Base-by-base conservation (phyloP, 2,888 invertebrate genomes). In the Drosophila fulvimacula region DNA sequence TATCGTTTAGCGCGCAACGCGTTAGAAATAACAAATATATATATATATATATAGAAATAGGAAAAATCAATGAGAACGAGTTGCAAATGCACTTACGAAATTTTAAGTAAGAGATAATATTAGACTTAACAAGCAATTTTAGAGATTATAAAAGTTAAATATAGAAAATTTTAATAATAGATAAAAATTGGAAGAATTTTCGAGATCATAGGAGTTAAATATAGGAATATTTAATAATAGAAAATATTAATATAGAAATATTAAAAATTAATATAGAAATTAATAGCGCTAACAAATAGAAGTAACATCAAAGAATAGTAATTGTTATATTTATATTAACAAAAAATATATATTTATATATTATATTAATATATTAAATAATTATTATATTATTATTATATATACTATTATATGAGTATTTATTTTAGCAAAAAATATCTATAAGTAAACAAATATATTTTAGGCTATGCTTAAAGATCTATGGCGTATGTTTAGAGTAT, bases 1-100 rank as follows among this genome's bases (percentile, higher is more conserved):
- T 63, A 71, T 67, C 57, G 52, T 60, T 82, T 70, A 69, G 44
- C 42, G 36, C 27, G 42, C 64, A 69, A 64, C 55, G 55, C 72
- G 55, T 65, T 68, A 41, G 61, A 86, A 79, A 65, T 53, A 74
- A 60, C 39, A 75, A 67, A 42, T 42, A 44, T 46, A 52, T 53
- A 41, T 13, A 19, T n/a, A 30, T 27, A 19, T 36, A 30, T 32
- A 32, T 27, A 34, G 32, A 7, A 9, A 2, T 5, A 7, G 1
- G 3, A 21, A 21, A 13, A 42, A 21, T 21, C 21, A 51, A 13
- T 36, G 5, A 36, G 1, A 44, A 4, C 34, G 51, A 27, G 11
- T 1, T 24, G 13, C 9, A 21, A 60, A 76, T 86, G 41, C 68
- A 39, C 83, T 75, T 21, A 36, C 42, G 19, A 53, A 10, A n/a